Conservation (phyloP, 2,797 vertebrate genomes). For the Pseudomugil tenellus region DNA sequence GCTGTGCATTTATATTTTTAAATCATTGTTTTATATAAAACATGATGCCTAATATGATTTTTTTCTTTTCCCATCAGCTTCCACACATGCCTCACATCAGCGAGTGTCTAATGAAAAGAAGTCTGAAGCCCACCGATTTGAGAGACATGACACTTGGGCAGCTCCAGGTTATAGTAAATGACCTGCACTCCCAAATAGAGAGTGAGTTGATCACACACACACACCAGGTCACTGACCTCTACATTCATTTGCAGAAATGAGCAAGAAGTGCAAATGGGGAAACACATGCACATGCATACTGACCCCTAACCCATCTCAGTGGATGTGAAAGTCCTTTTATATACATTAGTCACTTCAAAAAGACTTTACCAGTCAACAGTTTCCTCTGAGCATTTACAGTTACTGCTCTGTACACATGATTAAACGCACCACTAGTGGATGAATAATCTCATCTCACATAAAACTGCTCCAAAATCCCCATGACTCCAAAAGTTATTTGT, state of each 20-base stretch:
- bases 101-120: slow-evolving; percentile 98
- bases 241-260: slow-evolving; percentile 58
- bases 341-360: slow-evolving; percentile 58
- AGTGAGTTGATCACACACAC: slow-evolving; percentile 84
- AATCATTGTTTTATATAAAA: slow-evolving; percentile 1
- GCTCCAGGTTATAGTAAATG: slow-evolving; percentile 98
- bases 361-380: slow-evolving; percentile 31
- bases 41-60: not conserved
- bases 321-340: slow-evolving; percentile 65
- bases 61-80: slow-evolving; percentile 80
- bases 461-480: slow-evolving; percentile 56
- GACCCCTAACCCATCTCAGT: slow-evolving; percentile 42
- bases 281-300: slow-evolving; percentile 54
- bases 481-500: slow-evolving; percentile 34
- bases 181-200: slow-evolving; percentile 98
- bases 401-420: slow-evolving; percentile 25
- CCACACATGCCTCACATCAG: slow-evolving; percentile 98
- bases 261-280: slow-evolving; percentile 55
- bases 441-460: slow-evolving; percentile 57
- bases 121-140: slow-evolving; percentile 92
- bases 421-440: slow-evolving; percentile 42
- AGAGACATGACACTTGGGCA: slow-evolving; percentile 97
- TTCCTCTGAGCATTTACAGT: slow-evolving; percentile 64
- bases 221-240: slow-evolving; percentile 18
- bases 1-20: not conserved